phyloP scores from a whole-genome alignment of 1,140 invertebrate species.

The Bombus difficillimus region DNA sequence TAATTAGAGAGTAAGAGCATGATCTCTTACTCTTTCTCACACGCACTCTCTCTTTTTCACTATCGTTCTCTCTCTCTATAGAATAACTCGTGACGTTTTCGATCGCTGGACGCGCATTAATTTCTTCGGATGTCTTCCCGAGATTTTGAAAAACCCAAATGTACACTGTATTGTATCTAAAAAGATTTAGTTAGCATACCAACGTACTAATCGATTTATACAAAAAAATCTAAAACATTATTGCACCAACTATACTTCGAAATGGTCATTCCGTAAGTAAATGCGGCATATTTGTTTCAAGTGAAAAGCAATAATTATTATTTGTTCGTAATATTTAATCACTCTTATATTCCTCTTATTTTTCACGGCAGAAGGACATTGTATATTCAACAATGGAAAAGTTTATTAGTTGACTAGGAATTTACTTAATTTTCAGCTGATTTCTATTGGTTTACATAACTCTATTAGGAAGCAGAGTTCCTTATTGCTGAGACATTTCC shows the following conservation, averaged over 20 bases:
- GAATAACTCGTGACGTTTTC: constrained; percentile 5
- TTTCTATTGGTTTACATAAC: too few relatives aligned
- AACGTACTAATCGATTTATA: neutral
- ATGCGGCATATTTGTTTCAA: too few relatives aligned
- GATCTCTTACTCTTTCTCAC: constrained; percentile 2
- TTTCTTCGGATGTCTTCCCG: constrained; percentile 17
- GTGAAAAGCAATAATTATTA: too few relatives aligned
- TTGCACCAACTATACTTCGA: neutral
- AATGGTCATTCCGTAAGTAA: neutral
- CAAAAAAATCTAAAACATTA: neutral
- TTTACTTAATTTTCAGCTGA: too few relatives aligned
- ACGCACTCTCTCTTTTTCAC: neutral
- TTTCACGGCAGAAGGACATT: too few relatives aligned
- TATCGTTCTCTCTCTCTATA: neutral
- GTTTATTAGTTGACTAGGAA: too few relatives aligned
- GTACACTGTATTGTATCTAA: neutral
- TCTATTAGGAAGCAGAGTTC: too few relatives aligned
- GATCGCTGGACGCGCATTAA: neutral
- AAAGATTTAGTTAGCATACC: too few relatives aligned
- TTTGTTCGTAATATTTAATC: too few relatives aligned
- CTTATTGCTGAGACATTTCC: too few relatives aligned
- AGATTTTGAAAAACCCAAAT: neutral
- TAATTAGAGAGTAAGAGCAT: constrained; percentile 1
- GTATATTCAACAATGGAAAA: too few relatives aligned
- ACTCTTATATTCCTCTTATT: too few relatives aligned